These are phyloP conservation scores for Danio tinwini DNA, from an alignment of 2,797 vertebrate species.

Conservation along the genomic window DNA sequence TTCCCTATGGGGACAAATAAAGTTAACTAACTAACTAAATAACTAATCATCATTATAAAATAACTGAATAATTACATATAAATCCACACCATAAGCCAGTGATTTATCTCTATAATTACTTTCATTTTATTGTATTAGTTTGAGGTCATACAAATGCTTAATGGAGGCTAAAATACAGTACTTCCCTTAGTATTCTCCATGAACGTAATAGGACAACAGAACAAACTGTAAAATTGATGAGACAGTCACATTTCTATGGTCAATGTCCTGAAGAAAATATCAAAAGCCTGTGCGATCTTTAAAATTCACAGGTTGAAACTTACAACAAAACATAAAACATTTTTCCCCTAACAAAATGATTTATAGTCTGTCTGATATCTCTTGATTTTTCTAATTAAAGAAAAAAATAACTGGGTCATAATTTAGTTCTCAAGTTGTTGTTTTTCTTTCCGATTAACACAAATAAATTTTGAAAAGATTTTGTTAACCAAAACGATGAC, in stretches of 20 bases:
- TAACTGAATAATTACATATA: background rate
- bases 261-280: background rate
- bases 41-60: too few species aligned
- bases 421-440: too few species aligned
- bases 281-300: background rate
- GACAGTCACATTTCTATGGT: background rate
- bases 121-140: background rate
- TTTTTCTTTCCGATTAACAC: too few species aligned
- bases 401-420: too few species aligned
- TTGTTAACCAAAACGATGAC: too few species aligned
- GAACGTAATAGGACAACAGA: background rate
- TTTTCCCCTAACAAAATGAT: background rate
- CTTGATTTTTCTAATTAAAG: background rate
- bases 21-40: too few species aligned
- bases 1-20: too few species aligned
- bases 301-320: background rate
- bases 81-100: background rate
- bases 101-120: background rate
- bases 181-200: background rate
- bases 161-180: background rate
- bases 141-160: conserved; percentile 8
- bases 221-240: background rate
- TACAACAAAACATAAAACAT: background rate
- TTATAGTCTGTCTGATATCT: background rate
- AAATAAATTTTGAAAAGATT: too few species aligned